phyloP scores from a whole-genome alignment of 1,140 invertebrate species.

The Drosophila azteca region DNA sequence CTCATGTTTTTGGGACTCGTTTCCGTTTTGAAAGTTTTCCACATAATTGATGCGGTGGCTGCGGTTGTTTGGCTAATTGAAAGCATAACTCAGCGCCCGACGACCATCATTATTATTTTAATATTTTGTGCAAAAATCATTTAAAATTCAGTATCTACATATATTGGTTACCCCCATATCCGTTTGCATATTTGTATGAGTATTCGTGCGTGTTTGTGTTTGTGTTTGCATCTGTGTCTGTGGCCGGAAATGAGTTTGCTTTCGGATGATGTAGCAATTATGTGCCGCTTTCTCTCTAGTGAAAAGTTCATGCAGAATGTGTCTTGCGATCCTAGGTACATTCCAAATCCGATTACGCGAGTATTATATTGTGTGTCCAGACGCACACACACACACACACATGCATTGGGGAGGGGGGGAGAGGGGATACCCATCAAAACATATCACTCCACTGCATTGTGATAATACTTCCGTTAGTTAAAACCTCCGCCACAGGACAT shows the following conservation, averaged over 20 bases:
- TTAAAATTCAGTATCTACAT: constrained; percentile 58
- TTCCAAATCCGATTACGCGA: constrained; percentile 49
- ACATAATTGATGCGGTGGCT: constrained; percentile 74
- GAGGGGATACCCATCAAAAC: constrained; percentile 16
- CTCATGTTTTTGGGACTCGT: constrained; percentile 31
- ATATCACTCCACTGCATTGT: constrained; percentile 58
- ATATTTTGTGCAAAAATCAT: constrained; percentile 62
- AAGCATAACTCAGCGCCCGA: constrained; percentile 54
- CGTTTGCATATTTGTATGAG: constrained; percentile 19
- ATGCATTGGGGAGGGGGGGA: neutral
- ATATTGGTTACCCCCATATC: constrained; percentile 22
- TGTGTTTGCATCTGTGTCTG: constrained; percentile 8
- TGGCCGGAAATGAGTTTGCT: constrained; percentile 74
- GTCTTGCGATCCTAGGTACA: constrained; percentile 39
- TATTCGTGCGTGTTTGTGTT: constrained; percentile 10
- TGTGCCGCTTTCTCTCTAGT: neutral
- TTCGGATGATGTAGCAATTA: constrained; percentile 62
- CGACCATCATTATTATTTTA: constrained; percentile 54
- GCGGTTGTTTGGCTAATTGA: constrained; percentile 73
- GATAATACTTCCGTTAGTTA: constrained; percentile 67
- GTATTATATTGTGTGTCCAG: constrained; percentile 20
- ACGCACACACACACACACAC: constrained; percentile 16
- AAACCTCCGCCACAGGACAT: constrained; percentile 48
- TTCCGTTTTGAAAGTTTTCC: constrained; percentile 62
- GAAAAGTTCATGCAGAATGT: constrained; percentile 18